Evolutionary conservation across 2,888 invertebrate genomes (phyloP), one percentile per base, ranked within the genome.

Genomic region (Trisateles emortualis): DNA sequence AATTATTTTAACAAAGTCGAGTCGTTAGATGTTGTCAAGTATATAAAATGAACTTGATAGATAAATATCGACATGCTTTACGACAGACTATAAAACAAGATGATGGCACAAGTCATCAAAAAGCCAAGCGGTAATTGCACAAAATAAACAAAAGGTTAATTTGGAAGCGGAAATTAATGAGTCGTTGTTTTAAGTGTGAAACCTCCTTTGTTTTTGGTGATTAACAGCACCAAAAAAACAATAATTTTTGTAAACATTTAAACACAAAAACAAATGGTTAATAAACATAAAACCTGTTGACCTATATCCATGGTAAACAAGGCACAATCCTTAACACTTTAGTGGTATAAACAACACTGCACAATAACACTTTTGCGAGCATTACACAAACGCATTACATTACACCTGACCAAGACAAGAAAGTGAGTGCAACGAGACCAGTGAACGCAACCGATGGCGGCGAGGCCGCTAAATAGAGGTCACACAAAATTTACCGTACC

Each of bases 331-430:
- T 50, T 11, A 58, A 50, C 59, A 69, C 59, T 55, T 36, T 1
- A 11, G 41, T 52, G 32, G 42, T 65, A 69, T 64, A 58, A 59
- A 61, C 74, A 75, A 56, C 80, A 83, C 81, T 73, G 59, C 74
- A 81, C 76, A 75, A 74, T 74, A 81, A 76, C 82, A 86, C 82
- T 81, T 73, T 67, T 66, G 71, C 61, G 70, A 75, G 63, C 72
- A 81, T 79, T 81, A 84, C 85, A 85, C 83, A 84, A 86, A 86
- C 81, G 71, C 77, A 81, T 83, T 81, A 83, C 79, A 86, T 81
- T 87, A 87, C 90, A 91, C 89, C 88, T 90, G 90, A 88, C 86
- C 84, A 81, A 87, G 86, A 85, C 88, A 88, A 83, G 88, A 91
- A 92, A 91, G 92, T 90, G 87, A 90, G 79, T 89, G 91, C 90